These are phyloP conservation scores for Coendou prehensilis DNA, from an alignment of 2,797 vertebrate species.

Conservation along the genomic window DNA sequence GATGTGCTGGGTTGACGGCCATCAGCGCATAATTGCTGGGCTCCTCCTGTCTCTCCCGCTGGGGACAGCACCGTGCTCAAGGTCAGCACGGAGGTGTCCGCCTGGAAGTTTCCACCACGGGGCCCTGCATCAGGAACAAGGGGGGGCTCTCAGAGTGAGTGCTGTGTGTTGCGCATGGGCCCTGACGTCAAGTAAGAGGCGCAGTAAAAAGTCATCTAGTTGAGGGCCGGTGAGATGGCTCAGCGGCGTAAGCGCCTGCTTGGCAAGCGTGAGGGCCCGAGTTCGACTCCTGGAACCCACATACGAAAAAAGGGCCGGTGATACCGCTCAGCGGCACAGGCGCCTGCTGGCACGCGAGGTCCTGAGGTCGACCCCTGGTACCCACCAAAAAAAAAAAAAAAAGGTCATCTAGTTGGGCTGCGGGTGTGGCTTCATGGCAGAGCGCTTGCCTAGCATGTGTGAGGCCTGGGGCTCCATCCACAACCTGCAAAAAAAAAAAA, in stretches of 20 bases:
- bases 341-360: no score
- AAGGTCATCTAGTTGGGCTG: no score
- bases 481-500: not conserved
- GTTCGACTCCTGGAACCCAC: no score
- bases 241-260: no score
- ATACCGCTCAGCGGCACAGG: no score
- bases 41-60: slow-evolving; percentile 79
- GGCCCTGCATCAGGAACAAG: slow-evolving; percentile 75
- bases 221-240: not conserved
- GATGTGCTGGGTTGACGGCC: slow-evolving; percentile 84
- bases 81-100: slow-evolving; percentile 87
- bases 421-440: no score
- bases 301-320: no score
- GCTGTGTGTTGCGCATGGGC: no score
- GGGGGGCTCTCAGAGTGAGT: fast-evolving
- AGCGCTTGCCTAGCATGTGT: not conserved
- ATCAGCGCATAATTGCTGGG: slow-evolving; percentile 89
- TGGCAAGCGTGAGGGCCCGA: no score
- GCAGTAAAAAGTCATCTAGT: not conserved
- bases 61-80: slow-evolving; percentile 88
- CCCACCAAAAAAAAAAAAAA: no score
- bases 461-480: not conserved
- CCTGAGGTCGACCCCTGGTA: no score
- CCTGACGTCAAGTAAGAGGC: not conserved
- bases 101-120: slow-evolving; percentile 84